These are phyloP conservation scores for Apogon hyalosoma DNA, from an alignment of 2,797 vertebrate species.

Conservation along the genomic window DNA sequence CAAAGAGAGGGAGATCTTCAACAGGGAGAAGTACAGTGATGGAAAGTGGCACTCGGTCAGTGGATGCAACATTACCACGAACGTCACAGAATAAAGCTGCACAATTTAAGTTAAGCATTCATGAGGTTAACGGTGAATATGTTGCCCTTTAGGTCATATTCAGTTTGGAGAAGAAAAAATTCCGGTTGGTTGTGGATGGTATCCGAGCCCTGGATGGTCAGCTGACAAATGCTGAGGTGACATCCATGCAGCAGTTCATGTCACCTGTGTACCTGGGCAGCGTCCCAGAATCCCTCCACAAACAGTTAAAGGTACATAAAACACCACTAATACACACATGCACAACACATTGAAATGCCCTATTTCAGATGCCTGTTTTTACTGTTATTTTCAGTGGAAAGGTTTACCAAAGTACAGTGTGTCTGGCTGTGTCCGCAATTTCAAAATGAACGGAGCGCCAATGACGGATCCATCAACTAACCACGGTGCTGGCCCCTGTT, in stretches of 20 bases:
- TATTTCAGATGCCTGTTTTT: not conserved
- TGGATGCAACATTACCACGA: slow-evolving; percentile 8
- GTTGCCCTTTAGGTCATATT: slow-evolving; percentile 84
- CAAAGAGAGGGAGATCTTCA: slow-evolving; percentile 87
- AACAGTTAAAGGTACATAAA: slow-evolving; percentile 76
- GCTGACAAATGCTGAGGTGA: slow-evolving; percentile 74
- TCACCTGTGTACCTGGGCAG: slow-evolving; percentile 87
- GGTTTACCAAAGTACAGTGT: slow-evolving; percentile 87
- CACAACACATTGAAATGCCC: not conserved
- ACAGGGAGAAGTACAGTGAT: slow-evolving; percentile 89
- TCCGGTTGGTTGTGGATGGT: slow-evolving; percentile 88
- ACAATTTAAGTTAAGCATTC: not conserved
- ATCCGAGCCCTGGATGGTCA: slow-evolving; percentile 86
- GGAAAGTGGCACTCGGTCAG: slow-evolving; percentile 95
- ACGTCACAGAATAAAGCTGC: not conserved
- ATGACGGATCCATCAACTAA: slow-evolving; percentile 81
- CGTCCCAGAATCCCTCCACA: slow-evolving; percentile 73
- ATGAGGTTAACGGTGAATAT: not conserved
- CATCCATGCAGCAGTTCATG: slow-evolving; percentile 76
- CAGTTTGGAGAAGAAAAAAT: slow-evolving; percentile 84
- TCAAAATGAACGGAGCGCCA: slow-evolving; percentile 86
- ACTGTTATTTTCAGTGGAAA: slow-evolving; percentile 78
- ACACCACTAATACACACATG: not conserved
- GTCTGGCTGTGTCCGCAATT: slow-evolving; percentile 91
- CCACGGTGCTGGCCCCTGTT: slow-evolving; percentile 86